phyloP scores from a whole-genome alignment of 1,140 invertebrate species.

The Pararge aegeria region DNA sequence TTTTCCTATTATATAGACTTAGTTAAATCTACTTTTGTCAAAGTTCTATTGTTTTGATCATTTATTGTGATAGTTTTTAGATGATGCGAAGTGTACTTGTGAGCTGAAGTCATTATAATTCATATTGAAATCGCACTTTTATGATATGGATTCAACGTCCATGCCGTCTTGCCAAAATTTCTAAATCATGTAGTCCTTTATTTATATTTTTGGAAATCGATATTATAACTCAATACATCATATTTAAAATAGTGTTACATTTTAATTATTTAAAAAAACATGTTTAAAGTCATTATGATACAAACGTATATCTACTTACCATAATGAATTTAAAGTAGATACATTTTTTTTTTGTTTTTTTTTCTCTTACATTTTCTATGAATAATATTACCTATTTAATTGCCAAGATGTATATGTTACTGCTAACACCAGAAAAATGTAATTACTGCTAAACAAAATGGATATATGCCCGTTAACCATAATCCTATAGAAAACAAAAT shows the following conservation, averaged over 20 bases:
- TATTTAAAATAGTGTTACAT: slow-evolving; percentile 39
- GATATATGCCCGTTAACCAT: too few species aligned
- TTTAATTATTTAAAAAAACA: slow-evolving; percentile 15
- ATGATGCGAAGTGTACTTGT: neutral
- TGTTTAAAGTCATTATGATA: neutral
- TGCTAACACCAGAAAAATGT: too few species aligned
- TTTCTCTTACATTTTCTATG: neutral
- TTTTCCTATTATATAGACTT: too few species aligned
- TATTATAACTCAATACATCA: slow-evolving; percentile 24
- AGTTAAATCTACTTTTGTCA: slow-evolving; percentile 55
- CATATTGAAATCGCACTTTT: neutral
- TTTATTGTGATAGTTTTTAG: slow-evolving; percentile 21
- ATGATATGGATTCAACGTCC: neutral
- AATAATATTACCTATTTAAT: neutral
- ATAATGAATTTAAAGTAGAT: neutral
- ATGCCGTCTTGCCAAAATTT: slow-evolving; percentile 12
- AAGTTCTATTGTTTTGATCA: slow-evolving; percentile 53
- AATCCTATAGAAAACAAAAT: too few species aligned
- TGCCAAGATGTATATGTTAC: neutral
- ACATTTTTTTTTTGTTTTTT: too few species aligned
- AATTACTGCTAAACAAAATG: too few species aligned
- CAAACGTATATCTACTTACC: neutral
- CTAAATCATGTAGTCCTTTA: slow-evolving; percentile 17
- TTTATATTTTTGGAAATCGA: slow-evolving; percentile 51
- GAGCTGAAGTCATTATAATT: neutral